A percentile compares a stretch with the other conserved stretches of the same genome.
Conservation (phyloP, 2,113 vertebrate genomes). For the Miniopterus natalensis region DNA sequence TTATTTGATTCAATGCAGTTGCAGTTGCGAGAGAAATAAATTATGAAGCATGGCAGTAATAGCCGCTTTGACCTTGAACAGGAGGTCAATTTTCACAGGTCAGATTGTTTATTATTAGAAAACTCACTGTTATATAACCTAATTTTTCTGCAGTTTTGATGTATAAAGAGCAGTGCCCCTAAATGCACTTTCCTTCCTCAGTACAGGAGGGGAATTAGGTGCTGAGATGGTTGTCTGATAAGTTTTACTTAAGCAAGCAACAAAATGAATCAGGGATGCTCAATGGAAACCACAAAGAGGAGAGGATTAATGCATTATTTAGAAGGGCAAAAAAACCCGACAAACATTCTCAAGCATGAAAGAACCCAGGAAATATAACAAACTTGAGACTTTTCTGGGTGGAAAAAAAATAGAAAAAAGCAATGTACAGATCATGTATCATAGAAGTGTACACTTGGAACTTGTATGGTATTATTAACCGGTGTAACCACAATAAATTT, state of each 20-base stretch:
- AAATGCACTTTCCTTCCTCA: neutral
- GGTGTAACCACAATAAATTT: neutral
- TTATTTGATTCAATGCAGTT: constrained; percentile 14
- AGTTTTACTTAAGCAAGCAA: constrained; percentile 24
- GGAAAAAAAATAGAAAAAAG: neutral
- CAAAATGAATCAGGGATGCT: constrained; percentile 67
- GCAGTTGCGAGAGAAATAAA: neutral
- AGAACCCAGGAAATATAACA: too few relatives aligned
- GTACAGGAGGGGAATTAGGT: neutral
- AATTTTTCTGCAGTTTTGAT: neutral
- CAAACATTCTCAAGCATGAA: too few relatives aligned
- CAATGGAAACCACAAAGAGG: constrained; percentile 75
- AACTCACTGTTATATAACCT: constrained; percentile 25
- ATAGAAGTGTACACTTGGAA: neutral
- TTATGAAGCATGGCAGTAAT: neutral
- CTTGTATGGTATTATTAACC: neutral
- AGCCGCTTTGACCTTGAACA: constrained; percentile 28
- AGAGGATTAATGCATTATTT: constrained; percentile 60
- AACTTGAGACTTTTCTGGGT: too few relatives aligned
- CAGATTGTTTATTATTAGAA: constrained; percentile 35
- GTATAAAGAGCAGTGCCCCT: neutral
- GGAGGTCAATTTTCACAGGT: neutral
- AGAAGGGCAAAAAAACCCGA: too few relatives aligned
- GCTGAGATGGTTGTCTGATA: constrained; percentile 47
- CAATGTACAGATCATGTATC: neutral